Base-by-base conservation (phyloP, 2,113 vertebrate species). In the Apodemus sylvaticus region DNA sequence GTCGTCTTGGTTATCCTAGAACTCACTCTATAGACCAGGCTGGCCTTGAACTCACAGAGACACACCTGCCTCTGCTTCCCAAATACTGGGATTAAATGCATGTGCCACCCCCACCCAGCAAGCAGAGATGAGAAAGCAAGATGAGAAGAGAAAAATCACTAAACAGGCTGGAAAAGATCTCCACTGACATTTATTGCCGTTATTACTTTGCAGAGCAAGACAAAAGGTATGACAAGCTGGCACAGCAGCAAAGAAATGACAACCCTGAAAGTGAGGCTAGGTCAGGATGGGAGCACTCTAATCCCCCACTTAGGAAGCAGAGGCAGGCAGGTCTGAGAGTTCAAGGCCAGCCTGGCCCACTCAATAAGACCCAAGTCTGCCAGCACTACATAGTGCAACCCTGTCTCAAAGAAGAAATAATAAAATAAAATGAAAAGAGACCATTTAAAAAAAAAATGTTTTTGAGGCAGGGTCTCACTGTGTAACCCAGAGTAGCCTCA, bases 61-160 rank as follows among this genome's bases (percentile, higher is more conserved):
- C 10, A 4, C 29, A 66, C 29, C 64, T 66, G 12, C 64, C 29
- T 66, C 64, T 66, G 29, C 11, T 34, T 66, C 64, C 64, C 29
- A 66, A 66, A 66, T 66, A 10, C 64, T 66, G 34, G 34, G 68
- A n/a, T 70, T 70, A 70, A 70, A 70, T 70, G 36, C 34, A n/a
- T n/a, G 68, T 70, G 34, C 34, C 34, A 66, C 29, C 29, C 62
- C 29, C 4, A 66, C 64, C 64, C 64, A 66, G 11, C 29, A 66
- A 66, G 64, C 64, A 66, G 64, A n/a, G n/a, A n/a, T n/a, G n/a
- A n/a, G n/a, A n/a, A n/a, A n/a, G n/a, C n/a, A n/a, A n/a, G n/a
- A 83, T 51, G 45, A 86, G 70, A 86, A 11, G 62, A 93, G 74
- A 51, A 86, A 83, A 92, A 91, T 53, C 73, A 90, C 79, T 53